phyloP scores from a whole-genome alignment of 2,797 vertebrate species.

The Malacoraja senta region DNA sequence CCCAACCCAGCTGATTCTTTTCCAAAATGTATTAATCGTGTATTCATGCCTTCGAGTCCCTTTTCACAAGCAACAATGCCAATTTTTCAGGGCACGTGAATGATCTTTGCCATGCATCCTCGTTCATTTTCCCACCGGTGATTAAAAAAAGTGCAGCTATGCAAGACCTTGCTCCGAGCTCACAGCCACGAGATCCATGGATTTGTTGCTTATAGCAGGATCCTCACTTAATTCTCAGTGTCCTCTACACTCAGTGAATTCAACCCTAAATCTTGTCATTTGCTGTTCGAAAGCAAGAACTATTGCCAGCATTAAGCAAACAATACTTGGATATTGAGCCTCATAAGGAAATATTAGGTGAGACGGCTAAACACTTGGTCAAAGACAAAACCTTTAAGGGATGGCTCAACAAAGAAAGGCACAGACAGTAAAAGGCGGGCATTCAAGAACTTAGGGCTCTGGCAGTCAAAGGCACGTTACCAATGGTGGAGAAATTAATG shows the following conservation, averaged over 20 bases:
- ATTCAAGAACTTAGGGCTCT: too few relatives aligned
- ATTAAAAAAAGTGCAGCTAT: background rate
- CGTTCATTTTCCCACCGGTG: background rate
- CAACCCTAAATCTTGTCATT: background rate
- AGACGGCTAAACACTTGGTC: too few relatives aligned
- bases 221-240: background rate
- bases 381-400: too few relatives aligned
- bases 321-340: too few relatives aligned
- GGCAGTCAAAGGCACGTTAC: too few relatives aligned
- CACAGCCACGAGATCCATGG: background rate
- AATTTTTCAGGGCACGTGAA: background rate
- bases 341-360: too few relatives aligned
- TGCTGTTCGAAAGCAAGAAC: too few relatives aligned
- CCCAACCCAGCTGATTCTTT: background rate
- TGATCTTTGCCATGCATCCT: background rate
- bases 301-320: too few relatives aligned
- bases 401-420: too few relatives aligned
- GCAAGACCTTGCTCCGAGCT: background rate
- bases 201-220: background rate
- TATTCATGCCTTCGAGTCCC: background rate
- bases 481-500: too few relatives aligned
- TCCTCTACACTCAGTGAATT: background rate
- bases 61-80: background rate
- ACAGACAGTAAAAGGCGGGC: too few relatives aligned
- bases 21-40: background rate